Conservation (phyloP, 2,888 invertebrate genomes). For the Pseudococcus viburni region DNA sequence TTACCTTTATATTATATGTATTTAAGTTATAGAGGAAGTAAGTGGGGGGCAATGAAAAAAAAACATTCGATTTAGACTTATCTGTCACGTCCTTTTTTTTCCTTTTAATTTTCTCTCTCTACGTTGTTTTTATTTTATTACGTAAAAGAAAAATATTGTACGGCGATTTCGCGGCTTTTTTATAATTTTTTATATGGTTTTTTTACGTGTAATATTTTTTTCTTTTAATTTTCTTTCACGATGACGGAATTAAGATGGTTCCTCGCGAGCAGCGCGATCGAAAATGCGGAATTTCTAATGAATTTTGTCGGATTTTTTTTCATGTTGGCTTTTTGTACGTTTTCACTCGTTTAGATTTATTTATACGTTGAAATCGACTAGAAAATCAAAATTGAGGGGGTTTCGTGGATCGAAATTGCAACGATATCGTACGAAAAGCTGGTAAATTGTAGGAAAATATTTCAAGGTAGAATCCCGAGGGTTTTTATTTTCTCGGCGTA, state of each 20-base stretch:
- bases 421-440: background rate
- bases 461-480: background rate
- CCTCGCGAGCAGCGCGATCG: background rate
- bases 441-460: background rate
- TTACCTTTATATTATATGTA: constrained; percentile 53
- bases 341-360: background rate
- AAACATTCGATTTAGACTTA: constrained; percentile 55
- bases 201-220: constrained; percentile 22
- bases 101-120: background rate
- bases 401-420: background rate
- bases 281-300: background rate
- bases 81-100: constrained; percentile 52
- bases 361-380: background rate
- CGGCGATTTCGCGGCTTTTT: constrained; percentile 47
- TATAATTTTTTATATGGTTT: constrained; percentile 50
- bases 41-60: constrained; percentile 6
- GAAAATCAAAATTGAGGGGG: background rate
- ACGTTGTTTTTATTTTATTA: constrained; percentile 42
- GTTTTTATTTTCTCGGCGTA: constrained; percentile 38
- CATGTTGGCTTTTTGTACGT: constrained; percentile 3
- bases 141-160: constrained; percentile 25
- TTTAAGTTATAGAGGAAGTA: constrained; percentile 47
- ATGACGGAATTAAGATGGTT: constrained; percentile 40
- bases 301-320: constrained; percentile 19
- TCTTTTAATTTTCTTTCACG: constrained; percentile 7